phyloP scores from a whole-genome alignment of 2,113 vertebrate species.

The Pygoscelis adeliae region DNA sequence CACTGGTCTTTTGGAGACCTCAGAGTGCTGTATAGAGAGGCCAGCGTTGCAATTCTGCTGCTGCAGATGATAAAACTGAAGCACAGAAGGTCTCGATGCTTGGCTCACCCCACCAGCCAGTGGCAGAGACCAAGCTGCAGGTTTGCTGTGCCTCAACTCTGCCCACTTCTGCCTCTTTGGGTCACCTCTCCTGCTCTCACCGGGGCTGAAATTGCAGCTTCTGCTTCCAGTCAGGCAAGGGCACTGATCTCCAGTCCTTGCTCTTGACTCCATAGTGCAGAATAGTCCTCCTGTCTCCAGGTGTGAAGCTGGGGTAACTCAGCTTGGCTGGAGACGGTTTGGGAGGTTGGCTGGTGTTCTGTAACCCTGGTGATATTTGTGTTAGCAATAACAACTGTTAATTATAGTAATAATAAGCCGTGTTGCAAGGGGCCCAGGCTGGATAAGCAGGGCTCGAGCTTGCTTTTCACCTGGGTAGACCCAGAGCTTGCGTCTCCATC shows the following conservation, averaged over 20 bases:
- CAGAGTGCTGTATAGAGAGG: neutral
- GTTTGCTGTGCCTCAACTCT: neutral
- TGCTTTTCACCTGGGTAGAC: neutral
- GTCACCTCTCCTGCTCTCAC: neutral
- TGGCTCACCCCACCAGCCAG: neutral
- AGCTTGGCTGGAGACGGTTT: fast-evolving
- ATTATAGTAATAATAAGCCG: neutral
- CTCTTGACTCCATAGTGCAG: neutral
- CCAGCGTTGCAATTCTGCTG: neutral
- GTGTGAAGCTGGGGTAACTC: neutral
- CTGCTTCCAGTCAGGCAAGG: neutral
- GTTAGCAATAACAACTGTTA: neutral
- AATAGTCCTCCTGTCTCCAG: neutral
- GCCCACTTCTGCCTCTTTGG: neutral
- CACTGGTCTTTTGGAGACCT: neutral
- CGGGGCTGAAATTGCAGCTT: neutral
- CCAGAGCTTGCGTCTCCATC: neutral
- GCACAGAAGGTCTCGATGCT: neutral
- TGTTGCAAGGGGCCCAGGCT: neutral
- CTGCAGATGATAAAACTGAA: neutral
- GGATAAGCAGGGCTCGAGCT: neutral
- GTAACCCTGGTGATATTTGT: neutral
- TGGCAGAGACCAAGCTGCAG: neutral
- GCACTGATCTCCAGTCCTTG: neutral
- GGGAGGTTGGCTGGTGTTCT: neutral